Base-by-base conservation (phyloP, 2,888 invertebrate genomes). In the Drosophila gaucha region DNA sequence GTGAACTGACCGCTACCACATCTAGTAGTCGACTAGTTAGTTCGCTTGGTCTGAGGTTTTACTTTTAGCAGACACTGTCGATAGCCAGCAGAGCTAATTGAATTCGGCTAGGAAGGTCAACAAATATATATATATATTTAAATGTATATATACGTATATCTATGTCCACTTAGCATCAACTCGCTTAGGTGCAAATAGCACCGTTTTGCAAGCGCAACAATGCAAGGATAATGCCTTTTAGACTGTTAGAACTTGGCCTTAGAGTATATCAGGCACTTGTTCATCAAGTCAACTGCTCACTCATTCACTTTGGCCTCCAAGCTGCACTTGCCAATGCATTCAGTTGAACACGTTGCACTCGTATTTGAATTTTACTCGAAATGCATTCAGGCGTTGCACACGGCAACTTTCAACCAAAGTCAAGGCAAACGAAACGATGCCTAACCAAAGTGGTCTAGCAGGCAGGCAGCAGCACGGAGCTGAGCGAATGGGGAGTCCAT, bases 371-470 rank as follows among this genome's bases (percentile, higher is more conserved):
- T 65, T 52, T 58, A 65, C 75, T 75, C 58, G 35, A 18, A 52
- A 51, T 43, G 56, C 73, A 71, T 60, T 66, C 59, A 75, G 49
- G 71, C 76, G 38, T 60, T 46, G 38, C 18, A 35, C 30, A 0
- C 18, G 57, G 43, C 51, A 62, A 75, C 76, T 70, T 76, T 71
- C 51, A 55, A 43, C 56, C 51, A 76, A 73, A 76, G 73, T 73
- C 72, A 71, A 76, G 66, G 66, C 66, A 70, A 60, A 70, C 59
- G 64, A 68, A 64, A 74, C 56, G 68, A 49, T 44, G 47, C 41
- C 44, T 36, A 50, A 33, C 36, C 39, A 57, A 57, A 54, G 50
- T 74, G 43, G 67, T 54, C 54, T 56, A 39, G 63, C 54, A 35
- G n/a, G n/a, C n/a, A n/a, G n/a, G 46, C 35, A 39, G 30, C n/a